Evolutionary conservation across 64 coral and sea anemone species (phyloP).

Genomic region (Pocillopora damicornis): DNA sequence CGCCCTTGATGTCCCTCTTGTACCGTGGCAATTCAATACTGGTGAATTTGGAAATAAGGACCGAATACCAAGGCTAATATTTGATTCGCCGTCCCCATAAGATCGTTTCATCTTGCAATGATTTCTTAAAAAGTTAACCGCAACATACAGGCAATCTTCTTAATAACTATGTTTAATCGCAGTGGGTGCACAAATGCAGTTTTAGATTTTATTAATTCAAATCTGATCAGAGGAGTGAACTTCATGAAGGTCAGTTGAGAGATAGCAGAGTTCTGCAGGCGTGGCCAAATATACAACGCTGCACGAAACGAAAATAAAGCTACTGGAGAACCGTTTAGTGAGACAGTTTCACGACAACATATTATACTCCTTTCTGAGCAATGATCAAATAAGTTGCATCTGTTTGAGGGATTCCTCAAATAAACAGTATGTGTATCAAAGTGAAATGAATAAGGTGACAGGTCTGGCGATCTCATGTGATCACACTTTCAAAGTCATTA

Average conservation of each 20-base stretch:
- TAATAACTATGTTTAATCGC: conserved; percentile 28
- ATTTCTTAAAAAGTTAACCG: conserved; percentile 31
- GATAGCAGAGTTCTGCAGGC: conserved; percentile 9
- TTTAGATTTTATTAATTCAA: conserved; percentile 42
- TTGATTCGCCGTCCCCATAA: conserved; percentile 37
- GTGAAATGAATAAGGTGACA: conserved; percentile 20
- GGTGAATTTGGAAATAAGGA: not conserved
- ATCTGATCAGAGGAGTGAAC: conserved; percentile 49
- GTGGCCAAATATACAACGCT: not conserved
- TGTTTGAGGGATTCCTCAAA: conserved; percentile 37
- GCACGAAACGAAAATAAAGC: not conserved
- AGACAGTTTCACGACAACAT: conserved; percentile 23
- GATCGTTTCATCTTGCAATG: conserved; percentile 18
- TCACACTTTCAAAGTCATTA: conserved; percentile 47
- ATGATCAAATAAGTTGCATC: conserved; percentile 44
- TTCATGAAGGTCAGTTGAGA: conserved; percentile 38
- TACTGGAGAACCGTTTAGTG: not conserved
- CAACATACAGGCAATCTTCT: conserved; percentile 17
- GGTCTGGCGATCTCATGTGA: conserved; percentile 35
- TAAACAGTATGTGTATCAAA: conserved; percentile 23
- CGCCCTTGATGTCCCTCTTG: not conserved
- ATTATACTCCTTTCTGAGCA: conserved; percentile 50
- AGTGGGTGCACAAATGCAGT: conserved; percentile 43
- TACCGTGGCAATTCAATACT: not conserved
- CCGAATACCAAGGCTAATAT: conserved; percentile 21